phyloP scores from a whole-genome alignment of 2,888 invertebrate species.

The Drosophila bunnanda region DNA sequence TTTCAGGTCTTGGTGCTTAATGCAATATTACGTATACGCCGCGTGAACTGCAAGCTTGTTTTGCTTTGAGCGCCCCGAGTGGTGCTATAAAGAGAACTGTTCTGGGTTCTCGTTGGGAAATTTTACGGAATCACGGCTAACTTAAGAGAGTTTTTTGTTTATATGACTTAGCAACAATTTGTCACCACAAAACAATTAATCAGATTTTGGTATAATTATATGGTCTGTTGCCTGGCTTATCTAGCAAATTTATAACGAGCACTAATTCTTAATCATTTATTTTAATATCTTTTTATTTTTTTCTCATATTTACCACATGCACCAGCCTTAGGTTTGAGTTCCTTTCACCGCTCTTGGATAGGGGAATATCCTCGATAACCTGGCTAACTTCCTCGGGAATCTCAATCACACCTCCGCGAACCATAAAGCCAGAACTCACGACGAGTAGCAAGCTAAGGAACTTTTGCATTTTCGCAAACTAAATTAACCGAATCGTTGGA shows the following conservation, averaged over 20 bases:
- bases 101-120: background rate
- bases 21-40: slow-evolving; percentile 57
- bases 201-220: slow-evolving; percentile 29
- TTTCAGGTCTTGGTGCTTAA: slow-evolving; percentile 26
- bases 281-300: background rate
- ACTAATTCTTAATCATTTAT: slow-evolving; percentile 4
- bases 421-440: slow-evolving; percentile 1
- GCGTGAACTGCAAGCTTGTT: slow-evolving; percentile 20
- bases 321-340: slow-evolving; percentile 70
- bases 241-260: slow-evolving; percentile 5
- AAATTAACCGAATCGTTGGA: slow-evolving; percentile 5
- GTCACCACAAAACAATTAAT: slow-evolving; percentile 9
- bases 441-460: slow-evolving; percentile 5
- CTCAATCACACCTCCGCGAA: slow-evolving; percentile 13
- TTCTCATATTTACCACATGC: slow-evolving; percentile 69
- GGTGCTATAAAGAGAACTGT: background rate
- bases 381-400: slow-evolving; percentile 20
- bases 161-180: background rate
- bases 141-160: slow-evolving; percentile 11
- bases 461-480: slow-evolving; percentile 21
- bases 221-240: slow-evolving; percentile 35
- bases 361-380: background rate
- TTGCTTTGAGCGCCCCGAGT: background rate
- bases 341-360: slow-evolving; percentile 3
- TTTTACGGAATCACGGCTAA: background rate